Percentiles rank a stretch among this genome's conserved stretches.
Evolutionary conservation across 2,888 invertebrate genomes (phyloP).

Genomic region (Tortrix viridana): DNA sequence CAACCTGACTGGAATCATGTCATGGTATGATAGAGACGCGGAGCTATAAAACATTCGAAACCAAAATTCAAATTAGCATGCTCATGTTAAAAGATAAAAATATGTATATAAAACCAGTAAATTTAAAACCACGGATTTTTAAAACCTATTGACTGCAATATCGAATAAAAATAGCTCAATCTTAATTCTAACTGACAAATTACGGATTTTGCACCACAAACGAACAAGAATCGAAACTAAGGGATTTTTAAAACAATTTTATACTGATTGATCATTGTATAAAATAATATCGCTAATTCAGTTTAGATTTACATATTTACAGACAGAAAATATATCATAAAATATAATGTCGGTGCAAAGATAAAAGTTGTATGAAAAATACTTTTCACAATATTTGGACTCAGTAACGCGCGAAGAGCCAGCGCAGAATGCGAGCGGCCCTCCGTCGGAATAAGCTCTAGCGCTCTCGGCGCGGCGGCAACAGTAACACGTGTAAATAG

Average conservation of each 20-base stretch:
- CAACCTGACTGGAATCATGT: slow-evolving; percentile 34
- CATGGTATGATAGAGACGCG: slow-evolving; percentile 34
- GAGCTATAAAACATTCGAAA: slow-evolving; percentile 25
- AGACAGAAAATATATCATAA: slow-evolving; percentile 58
- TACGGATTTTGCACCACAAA: slow-evolving; percentile 38
- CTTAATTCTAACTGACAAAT: slow-evolving; percentile 37
- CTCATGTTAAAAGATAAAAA: slow-evolving; percentile 10
- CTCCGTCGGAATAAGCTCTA: slow-evolving; percentile 53
- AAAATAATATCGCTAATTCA: slow-evolving; percentile 52
- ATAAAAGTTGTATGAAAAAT: slow-evolving; percentile 53
- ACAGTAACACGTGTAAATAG: slow-evolving; percentile 3
- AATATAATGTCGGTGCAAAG: slow-evolving; percentile 57
- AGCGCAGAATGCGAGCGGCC: slow-evolving; percentile 39
- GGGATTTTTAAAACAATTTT: slow-evolving; percentile 24
- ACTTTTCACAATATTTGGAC: slow-evolving; percentile 51
- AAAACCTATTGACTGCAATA: slow-evolving; percentile 38
- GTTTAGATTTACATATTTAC: slow-evolving; percentile 73
- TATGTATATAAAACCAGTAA: not conserved
- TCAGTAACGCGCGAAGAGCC: slow-evolving; percentile 39
- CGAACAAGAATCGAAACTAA: slow-evolving; percentile 36
- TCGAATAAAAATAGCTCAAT: slow-evolving; percentile 35
- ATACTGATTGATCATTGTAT: slow-evolving; percentile 20
- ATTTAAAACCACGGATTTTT: slow-evolving; percentile 34
- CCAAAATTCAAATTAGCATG: slow-evolving; percentile 32
- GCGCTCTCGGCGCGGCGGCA: no score